Conservation (phyloP, 2,888 invertebrate species). For the Chrysotoxum bicinctum region DNA sequence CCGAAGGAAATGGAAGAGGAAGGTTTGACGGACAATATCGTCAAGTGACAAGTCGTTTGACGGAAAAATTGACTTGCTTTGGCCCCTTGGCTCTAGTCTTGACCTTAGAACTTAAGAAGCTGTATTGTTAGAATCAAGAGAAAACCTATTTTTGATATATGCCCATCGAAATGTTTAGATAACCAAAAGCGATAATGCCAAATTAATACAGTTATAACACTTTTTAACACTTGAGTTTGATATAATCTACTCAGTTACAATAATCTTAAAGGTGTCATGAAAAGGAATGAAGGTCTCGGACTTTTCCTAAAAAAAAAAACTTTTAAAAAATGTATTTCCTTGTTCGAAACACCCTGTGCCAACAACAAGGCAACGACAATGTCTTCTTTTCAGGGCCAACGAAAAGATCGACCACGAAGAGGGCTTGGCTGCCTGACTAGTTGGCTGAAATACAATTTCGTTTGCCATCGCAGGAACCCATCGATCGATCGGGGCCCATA, state of each 20-base stretch:
- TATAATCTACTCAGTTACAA: too few relatives aligned
- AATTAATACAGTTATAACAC: too few relatives aligned
- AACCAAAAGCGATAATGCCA: too few relatives aligned
- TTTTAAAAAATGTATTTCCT: background rate
- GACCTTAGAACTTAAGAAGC: too few relatives aligned
- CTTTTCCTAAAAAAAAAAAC: background rate
- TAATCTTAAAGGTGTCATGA: too few relatives aligned
- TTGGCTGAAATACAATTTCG: slow-evolving; percentile 54
- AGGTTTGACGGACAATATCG: background rate
- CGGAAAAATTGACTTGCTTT: too few relatives aligned
- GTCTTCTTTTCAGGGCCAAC: slow-evolving; percentile 39
- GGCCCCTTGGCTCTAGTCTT: too few relatives aligned
- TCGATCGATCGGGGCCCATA: background rate
- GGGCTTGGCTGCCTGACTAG: slow-evolving; percentile 50
- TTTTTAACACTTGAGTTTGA: too few relatives aligned
- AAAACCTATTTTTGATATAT: too few relatives aligned
- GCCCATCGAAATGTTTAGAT: too few relatives aligned
- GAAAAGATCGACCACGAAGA: slow-evolving; percentile 35
- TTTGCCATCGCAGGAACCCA: slow-evolving; percentile 17
- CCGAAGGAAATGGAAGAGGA: background rate
- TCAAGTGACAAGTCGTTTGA: too few relatives aligned
- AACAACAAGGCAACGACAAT: background rate
- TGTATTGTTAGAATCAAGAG: too few relatives aligned
- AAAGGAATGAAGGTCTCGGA: background rate
- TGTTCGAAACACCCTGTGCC: slow-evolving; percentile 24